Base-by-base conservation (phyloP, 2,113 vertebrate species). In the Arenaria interpres region DNA sequence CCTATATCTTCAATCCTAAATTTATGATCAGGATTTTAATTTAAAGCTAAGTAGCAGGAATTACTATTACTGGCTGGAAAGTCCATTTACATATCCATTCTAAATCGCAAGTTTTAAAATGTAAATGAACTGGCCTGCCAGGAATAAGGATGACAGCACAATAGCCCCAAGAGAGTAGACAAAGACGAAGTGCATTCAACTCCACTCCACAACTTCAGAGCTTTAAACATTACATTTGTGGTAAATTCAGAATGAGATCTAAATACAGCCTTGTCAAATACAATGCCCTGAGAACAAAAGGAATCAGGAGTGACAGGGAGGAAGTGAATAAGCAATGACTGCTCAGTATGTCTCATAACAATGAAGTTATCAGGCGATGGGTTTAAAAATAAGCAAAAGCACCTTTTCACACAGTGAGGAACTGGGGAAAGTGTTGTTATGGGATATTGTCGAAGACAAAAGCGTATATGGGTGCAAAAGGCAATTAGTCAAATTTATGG, bases 321-420 rank as follows among this genome's bases (percentile, higher is more conserved):
- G 76, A 93, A 84, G 83, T 92, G 93, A 95, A 84, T 89, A 90
- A 80, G 60, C 64, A 84, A 10, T 39, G 86, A 86, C 89, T 89
- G 33, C 76, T 95, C 41, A 25, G 54, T 83, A 41, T 88, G 79
- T 59, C 89, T 95, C 56, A 32, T 64, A 81, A 90, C 51, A 92
- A 89, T 56, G 45, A 89, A 62, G 76, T 88, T 90, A 92, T 74
- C 83, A 80, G 45, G 64, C 18, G 18, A 19, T 14, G 45, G 15
- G 33, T 77, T 74, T 93, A 86, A 89, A 95, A 95, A 81, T 90
- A 86, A 74, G 24, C 1, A 4, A n/a, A 92, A 86, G 25, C 45
- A 57, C 33, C 25, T n/a, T 92, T 83, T 59, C 67, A 73, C 14
- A 23, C 37, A 37, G 56, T 4, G 25, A 88, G 37, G 50, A 83